Evolutionary conservation across 2,113 vertebrate genomes (phyloP).

Genomic region (Synchiropus splendidus): DNA sequence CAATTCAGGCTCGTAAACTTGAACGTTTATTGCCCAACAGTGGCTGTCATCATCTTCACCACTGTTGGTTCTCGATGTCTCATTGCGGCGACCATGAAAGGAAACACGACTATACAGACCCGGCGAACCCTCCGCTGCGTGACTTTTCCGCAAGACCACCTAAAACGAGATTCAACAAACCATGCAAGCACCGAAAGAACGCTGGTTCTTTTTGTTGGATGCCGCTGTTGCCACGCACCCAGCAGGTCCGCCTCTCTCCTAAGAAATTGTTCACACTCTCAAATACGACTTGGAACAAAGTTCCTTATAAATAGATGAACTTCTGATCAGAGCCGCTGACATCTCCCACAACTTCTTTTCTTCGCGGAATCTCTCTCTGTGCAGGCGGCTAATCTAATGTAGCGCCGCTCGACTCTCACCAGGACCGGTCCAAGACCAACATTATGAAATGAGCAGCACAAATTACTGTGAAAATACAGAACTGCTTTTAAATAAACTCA

Average conservation of each 20-base stretch:
- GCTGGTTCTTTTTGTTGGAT: conserved; percentile 48
- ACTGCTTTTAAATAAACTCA: conserved; percentile 74
- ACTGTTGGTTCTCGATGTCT: conserved; percentile 47
- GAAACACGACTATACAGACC: conserved; percentile 61
- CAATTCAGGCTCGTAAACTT: too few relatives aligned
- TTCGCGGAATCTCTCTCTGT: conserved; percentile 55
- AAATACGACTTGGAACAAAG: too few relatives aligned
- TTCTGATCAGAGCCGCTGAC: conserved; percentile 24
- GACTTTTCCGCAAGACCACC: conserved; percentile 69
- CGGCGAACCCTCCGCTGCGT: conserved; percentile 45
- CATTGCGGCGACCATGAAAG: conserved; percentile 41
- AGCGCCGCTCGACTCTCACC: conserved; percentile 59
- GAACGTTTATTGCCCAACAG: too few relatives aligned
- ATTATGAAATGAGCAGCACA: conserved; percentile 70
- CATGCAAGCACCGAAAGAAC: conserved; percentile 55
- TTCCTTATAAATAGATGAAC: too few relatives aligned
- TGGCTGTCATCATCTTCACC: too few relatives aligned
- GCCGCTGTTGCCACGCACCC: conserved; percentile 61
- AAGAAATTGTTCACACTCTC: not conserved
- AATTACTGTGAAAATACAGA: conserved; percentile 75
- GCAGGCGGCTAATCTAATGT: conserved; percentile 66
- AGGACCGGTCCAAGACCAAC: conserved; percentile 68
- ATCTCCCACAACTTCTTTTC: conserved; percentile 41
- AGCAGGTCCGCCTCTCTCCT: conserved; percentile 34
- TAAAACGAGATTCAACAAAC: conserved; percentile 62